phyloP scores from a whole-genome alignment of 2,888 invertebrate genomes.

The Cataglyphis altisquamis region DNA sequence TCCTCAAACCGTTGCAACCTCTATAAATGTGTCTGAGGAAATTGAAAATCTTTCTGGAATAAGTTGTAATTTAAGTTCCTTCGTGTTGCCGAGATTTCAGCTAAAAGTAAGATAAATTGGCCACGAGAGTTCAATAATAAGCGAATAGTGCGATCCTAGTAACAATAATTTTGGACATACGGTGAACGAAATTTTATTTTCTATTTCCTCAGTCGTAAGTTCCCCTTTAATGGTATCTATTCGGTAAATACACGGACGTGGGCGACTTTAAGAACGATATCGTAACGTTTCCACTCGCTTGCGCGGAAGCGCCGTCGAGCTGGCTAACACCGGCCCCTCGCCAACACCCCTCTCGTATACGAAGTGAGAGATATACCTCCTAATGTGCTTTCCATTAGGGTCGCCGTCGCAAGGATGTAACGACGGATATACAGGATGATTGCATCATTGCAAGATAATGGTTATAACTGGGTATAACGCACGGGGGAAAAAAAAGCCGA shows the following conservation, averaged over 20 bases:
- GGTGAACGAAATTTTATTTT: background rate
- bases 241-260: conserved; percentile 50
- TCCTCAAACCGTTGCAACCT: background rate
- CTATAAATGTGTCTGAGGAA: background rate
- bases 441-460: conserved; percentile 49
- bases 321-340: conserved; percentile 52
- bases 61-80: background rate
- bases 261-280: conserved; percentile 65
- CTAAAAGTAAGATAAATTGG: background rate
- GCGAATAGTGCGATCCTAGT: conserved; percentile 2
- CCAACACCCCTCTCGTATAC: conserved; percentile 50
- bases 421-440: conserved; percentile 46
- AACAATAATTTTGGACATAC: background rate
- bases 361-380: conserved; percentile 71
- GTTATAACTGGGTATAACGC: conserved; percentile 43
- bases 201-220: conserved; percentile 24
- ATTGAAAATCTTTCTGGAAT: background rate
- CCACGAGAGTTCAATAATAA: background rate
- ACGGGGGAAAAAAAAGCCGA: conserved; percentile 33
- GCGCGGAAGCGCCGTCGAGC: conserved; percentile 61
- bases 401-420: conserved; percentile 60
- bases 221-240: conserved; percentile 49
- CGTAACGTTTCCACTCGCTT: conserved; percentile 64
- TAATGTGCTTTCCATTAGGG: conserved; percentile 80
- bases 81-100: background rate